These are phyloP conservation scores for Corvus moneduloides DNA, from an alignment of 2,113 vertebrate genomes.

Conservation along the genomic window DNA sequence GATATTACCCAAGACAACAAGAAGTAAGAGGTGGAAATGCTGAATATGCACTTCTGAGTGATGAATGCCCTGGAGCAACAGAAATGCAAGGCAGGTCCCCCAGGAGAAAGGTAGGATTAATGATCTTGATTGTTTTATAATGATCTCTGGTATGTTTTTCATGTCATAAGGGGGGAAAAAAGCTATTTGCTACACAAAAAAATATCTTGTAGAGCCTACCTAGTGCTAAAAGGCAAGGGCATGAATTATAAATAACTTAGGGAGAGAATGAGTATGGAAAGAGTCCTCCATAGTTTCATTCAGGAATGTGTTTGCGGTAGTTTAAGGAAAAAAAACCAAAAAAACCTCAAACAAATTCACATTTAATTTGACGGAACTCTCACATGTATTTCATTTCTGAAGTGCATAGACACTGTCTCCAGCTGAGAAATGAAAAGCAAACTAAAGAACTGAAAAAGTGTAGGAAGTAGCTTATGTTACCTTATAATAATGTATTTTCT, in stretches of 20 bases:
- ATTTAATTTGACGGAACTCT: neutral
- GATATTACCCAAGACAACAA: neutral
- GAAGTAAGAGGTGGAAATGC: neutral
- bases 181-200: neutral
- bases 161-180: neutral
- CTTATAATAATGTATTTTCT: neutral
- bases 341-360: neutral
- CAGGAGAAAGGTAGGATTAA: constrained; percentile 33
- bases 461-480: neutral
- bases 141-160: neutral
- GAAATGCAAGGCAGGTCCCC: constrained; percentile 8
- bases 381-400: neutral
- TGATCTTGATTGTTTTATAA: constrained; percentile 23
- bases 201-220: neutral
- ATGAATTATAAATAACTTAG: neutral
- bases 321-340: neutral
- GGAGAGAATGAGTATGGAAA: neutral
- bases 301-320: neutral
- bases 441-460: neutral
- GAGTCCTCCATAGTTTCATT: neutral
- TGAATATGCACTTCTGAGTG: constrained; percentile 28
- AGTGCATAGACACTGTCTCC: neutral
- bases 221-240: neutral
- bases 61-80: constrained; percentile 21
- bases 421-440: neutral